Conservation (phyloP, 2,797 vertebrate species). For the Lithobates pipiens region DNA sequence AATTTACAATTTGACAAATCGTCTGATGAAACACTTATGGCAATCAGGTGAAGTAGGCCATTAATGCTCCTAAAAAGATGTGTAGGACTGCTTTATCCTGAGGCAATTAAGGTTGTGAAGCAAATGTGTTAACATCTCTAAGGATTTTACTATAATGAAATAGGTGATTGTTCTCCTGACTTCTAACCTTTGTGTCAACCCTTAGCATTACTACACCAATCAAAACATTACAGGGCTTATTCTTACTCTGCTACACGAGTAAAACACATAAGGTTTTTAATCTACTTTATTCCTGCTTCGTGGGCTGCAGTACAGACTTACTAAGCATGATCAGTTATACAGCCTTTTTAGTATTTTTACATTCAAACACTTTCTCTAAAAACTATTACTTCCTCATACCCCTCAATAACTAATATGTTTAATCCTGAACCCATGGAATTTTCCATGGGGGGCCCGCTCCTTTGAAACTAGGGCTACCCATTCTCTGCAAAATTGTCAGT, state of each 20-base stretch:
- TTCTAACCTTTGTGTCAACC: conserved; percentile 49
- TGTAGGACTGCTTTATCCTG: conserved; percentile 80
- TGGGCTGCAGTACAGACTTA: not conserved
- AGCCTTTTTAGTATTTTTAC: too few relatives aligned
- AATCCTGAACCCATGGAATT: too few relatives aligned
- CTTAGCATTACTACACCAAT: conserved; percentile 2
- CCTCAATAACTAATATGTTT: too few relatives aligned
- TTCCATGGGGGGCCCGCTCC: too few relatives aligned
- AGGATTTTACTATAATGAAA: conserved; percentile 73
- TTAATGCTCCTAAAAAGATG: conserved; percentile 82
- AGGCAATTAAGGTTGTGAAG: conserved; percentile 78
- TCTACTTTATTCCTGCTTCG: not conserved
- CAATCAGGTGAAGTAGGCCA: conserved; percentile 84
- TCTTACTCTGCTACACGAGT: not conserved
- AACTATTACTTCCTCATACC: too few relatives aligned
- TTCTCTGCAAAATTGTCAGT: too few relatives aligned
- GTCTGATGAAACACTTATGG: conserved; percentile 75
- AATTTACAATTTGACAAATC: conserved; percentile 79
- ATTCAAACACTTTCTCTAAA: too few relatives aligned
- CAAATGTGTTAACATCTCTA: conserved; percentile 76
- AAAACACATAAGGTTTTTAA: not conserved
- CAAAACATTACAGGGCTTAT: conserved; percentile 20
- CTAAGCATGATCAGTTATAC: not conserved
- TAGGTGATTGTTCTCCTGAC: conserved; percentile 73
- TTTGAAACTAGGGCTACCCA: too few relatives aligned